Evolutionary conservation across 2,888 invertebrate species (phyloP), one percentile per base, ranked within the genome.

Genomic region (Hyppa rectilinea): DNA sequence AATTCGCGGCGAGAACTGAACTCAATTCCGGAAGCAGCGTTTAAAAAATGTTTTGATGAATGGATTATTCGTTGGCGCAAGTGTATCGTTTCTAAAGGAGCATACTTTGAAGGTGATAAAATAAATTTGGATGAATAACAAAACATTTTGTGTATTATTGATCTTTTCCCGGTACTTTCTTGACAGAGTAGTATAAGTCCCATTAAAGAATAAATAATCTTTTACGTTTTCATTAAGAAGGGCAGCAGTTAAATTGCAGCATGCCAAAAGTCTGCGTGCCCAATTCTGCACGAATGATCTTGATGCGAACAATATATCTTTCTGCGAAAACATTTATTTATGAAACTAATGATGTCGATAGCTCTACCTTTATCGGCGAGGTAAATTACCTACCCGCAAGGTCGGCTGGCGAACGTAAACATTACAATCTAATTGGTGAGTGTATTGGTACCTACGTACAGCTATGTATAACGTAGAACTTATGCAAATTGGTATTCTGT

Each of bases 351-450:
- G 26, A 29, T 64, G 59, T 64, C 26, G 26, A n/a, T 38, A 55
- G 17, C 5, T 50, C 20, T 67, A 64, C 55, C 66, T 71, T 67
- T 64, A 79, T 43, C 45, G 5, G 14, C 20, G 71, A 61, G 52
- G 53, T 64, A 67, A 64, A 70, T 72, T 70, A 71, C 53, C 23
- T 71, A 34, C 61, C 36, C 49, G 58, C 81, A 83, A 81, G 81
- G 81, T 80, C 80, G 64, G 20, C 75, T 17, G 23, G 61, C 47
- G n/a, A 70, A 69, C 67, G 64, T 82, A 75, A 71, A 75, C 71
- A 62, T 56, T 63, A 66, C 60, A 70, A 67, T 53, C 55, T 67
- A 26, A 66, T 43, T 49, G 23, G 60, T 66, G 58, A 66, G 38
- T 26, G 65, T 50, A 34, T 38, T 56, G n/a, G 14, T 36, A 36